Conservation (phyloP, 1,140 invertebrate genomes). For the Diorhabda elongata region DNA sequence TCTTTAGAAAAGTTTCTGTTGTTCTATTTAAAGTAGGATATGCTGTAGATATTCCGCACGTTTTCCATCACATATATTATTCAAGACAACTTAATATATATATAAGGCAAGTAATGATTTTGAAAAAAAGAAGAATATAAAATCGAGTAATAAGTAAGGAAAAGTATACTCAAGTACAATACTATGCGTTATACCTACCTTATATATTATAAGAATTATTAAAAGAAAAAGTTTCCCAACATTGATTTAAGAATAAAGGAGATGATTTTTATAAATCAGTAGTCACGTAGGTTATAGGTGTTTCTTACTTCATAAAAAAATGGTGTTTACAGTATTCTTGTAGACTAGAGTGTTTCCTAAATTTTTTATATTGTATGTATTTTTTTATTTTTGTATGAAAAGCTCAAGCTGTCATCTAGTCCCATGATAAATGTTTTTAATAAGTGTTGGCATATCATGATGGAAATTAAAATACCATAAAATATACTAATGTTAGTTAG, state of each 20-base stretch:
- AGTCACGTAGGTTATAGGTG: constrained; percentile 41
- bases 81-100: not conserved
- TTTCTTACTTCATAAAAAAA: constrained; percentile 46
- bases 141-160: not conserved
- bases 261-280: constrained; percentile 41
- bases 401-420: constrained; percentile 49
- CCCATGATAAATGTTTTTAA: constrained; percentile 38
- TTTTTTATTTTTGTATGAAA: constrained; percentile 50
- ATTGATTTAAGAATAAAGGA: constrained; percentile 32
- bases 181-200: constrained; percentile 18
- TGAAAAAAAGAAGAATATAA: not conserved
- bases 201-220: constrained; percentile 27
- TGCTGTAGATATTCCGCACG: not conserved
- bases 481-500: constrained; percentile 10
- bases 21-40: not conserved
- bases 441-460: constrained; percentile 44
- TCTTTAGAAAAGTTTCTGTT: no score
- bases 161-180: not conserved
- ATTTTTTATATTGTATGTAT: constrained; percentile 50
- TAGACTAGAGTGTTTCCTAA: constrained; percentile 47
- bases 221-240: constrained; percentile 35
- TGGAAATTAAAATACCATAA: constrained; percentile 4
- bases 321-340: constrained; percentile 49
- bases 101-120: not conserved
- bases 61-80: constrained; percentile 1